Evolutionary conservation across 2,113 vertebrate species (phyloP).

Genomic region (Dissostichus mawsoni): DNA sequence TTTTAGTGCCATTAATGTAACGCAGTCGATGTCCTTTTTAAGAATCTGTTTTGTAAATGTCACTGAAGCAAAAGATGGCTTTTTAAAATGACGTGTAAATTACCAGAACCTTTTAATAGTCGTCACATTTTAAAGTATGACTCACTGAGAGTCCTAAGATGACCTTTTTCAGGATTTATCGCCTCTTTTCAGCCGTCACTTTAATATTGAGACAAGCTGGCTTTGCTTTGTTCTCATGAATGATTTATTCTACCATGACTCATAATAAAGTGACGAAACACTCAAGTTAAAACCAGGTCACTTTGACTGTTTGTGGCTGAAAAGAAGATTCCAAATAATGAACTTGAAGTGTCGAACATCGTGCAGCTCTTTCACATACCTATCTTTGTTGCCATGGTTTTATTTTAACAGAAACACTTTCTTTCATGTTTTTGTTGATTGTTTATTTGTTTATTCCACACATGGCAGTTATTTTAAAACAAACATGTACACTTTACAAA

Average conservation of each 20-base stretch:
- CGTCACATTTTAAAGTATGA: neutral
- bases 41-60: conserved; percentile 25
- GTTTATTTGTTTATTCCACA: too few species aligned
- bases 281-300: too few species aligned
- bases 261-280: neutral
- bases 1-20: conserved; percentile 23
- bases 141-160: neutral
- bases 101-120: neutral
- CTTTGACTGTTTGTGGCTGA: too few species aligned
- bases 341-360: neutral
- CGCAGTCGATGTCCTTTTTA: conserved; percentile 1
- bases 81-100: conserved; percentile 5
- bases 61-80: neutral
- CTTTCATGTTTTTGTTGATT: neutral
- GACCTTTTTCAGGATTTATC: neutral
- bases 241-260: neutral
- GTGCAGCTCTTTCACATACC: neutral
- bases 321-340: too few species aligned
- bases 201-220: neutral
- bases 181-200: conserved; percentile 2
- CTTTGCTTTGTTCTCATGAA: neutral
- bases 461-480: too few species aligned
- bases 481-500: too few species aligned
- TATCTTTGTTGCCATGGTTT: too few species aligned
- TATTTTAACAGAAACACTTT: neutral